phyloP scores from a whole-genome alignment of 2,113 vertebrate species.

The Cavia porcellus region DNA sequence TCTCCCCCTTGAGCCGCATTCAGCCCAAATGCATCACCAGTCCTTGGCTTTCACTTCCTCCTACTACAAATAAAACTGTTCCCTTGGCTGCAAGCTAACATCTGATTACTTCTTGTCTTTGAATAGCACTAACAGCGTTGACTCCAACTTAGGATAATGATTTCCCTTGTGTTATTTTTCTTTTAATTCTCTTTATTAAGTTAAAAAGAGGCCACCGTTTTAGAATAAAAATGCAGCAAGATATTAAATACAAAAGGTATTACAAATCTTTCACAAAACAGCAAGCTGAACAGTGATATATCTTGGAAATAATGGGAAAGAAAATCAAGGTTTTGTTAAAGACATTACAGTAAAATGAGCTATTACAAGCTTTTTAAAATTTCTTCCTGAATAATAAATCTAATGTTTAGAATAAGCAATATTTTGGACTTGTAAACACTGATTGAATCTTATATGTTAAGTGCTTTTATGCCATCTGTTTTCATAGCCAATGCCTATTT shows the following conservation, averaged over 20 bases:
- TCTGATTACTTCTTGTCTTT: constrained; percentile 68
- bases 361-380: constrained; percentile 24
- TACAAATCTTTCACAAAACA: constrained; percentile 61
- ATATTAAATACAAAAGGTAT: constrained; percentile 67
- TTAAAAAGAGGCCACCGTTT: constrained; percentile 45
- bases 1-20: neutral
- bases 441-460: constrained; percentile 29
- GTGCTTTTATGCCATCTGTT: constrained; percentile 3
- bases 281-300: constrained; percentile 50
- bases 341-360: constrained; percentile 58
- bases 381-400: constrained; percentile 62
- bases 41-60: constrained; percentile 63
- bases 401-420: constrained; percentile 47
- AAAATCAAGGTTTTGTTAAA: constrained; percentile 66
- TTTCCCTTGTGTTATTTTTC: constrained; percentile 30
- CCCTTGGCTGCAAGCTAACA: constrained; percentile 66
- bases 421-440: constrained; percentile 50
- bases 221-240: constrained; percentile 66
- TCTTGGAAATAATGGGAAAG: constrained; percentile 66
- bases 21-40: constrained; percentile 18
- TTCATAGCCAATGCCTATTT: constrained; percentile 41
- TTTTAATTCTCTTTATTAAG: constrained; percentile 74
- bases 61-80: constrained; percentile 65
- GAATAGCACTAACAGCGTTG: constrained; percentile 71
- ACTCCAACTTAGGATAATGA: constrained; percentile 63